Percentiles rank a stretch among this genome's conserved stretches.
Conservation (phyloP, 2,113 vertebrate species). For the Bos indicus region DNA sequence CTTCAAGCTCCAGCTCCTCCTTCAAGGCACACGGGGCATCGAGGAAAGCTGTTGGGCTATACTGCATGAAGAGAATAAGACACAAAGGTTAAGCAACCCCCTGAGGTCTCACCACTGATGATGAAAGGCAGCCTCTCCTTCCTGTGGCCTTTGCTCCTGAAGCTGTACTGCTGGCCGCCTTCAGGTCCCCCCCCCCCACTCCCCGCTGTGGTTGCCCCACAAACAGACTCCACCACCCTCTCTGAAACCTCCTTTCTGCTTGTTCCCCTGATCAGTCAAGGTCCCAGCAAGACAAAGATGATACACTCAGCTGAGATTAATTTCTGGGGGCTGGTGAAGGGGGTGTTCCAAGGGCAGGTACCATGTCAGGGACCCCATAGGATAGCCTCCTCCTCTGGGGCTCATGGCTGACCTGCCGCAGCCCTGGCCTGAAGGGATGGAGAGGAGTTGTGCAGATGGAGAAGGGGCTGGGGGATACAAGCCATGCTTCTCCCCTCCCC, state of each 20-base stretch:
- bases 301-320: not conserved
- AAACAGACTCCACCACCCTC: not conserved
- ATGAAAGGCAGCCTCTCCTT: not conserved
- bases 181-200: not conserved
- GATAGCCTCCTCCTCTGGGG: not conserved
- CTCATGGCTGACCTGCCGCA: too few species aligned
- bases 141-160: not conserved
- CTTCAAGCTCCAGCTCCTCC: not conserved
- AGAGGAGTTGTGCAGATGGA: not conserved
- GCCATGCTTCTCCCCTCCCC: not conserved
- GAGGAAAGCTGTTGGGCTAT: not conserved
- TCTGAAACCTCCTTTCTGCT: not conserved
- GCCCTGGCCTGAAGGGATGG: not conserved
- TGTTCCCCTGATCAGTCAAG: not conserved
- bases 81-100: not conserved
- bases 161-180: accelerated
- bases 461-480: not conserved
- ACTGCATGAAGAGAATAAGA: not conserved
- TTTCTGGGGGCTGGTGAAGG: not conserved
- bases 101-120: not conserved
- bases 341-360: too few species aligned
- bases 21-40: not conserved
- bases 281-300: not conserved
- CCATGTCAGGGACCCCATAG: not conserved
- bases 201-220: accelerated